phyloP scores from a whole-genome alignment of 2,113 vertebrate species.

The Ranitomeya variabilis region DNA sequence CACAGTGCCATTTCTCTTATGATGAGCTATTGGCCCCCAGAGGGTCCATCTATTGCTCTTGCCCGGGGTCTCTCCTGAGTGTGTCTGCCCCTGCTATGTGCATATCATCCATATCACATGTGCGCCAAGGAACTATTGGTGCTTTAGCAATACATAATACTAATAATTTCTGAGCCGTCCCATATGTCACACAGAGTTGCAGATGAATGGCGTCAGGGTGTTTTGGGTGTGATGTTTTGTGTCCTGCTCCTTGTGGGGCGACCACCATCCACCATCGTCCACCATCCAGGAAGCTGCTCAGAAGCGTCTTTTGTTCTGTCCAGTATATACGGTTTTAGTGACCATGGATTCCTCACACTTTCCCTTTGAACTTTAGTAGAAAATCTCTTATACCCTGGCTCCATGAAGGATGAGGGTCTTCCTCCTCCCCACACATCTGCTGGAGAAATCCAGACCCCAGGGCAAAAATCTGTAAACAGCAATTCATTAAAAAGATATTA shows the following conservation, averaged over 20 bases:
- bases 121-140: background rate
- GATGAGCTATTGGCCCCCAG: no score
- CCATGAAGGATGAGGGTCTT: slow-evolving; percentile 63
- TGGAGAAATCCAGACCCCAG: slow-evolving; percentile 76
- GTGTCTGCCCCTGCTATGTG: no score
- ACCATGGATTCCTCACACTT: slow-evolving; percentile 68
- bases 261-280: background rate
- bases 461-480: slow-evolving; percentile 70
- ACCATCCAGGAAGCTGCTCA: slow-evolving; percentile 65
- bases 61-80: no score
- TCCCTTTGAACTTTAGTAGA: slow-evolving; percentile 76
- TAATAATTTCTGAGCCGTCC: background rate
- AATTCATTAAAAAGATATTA: slow-evolving; percentile 84
- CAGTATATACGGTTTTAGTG: slow-evolving; percentile 73
- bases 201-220: background rate
- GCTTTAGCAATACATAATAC: background rate
- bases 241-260: background rate
- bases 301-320: slow-evolving; percentile 71
- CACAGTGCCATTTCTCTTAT: no score
- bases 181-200: background rate
- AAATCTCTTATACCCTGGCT: slow-evolving; percentile 69
- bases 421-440: slow-evolving; percentile 74
- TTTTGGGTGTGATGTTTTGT: slow-evolving; percentile 52
- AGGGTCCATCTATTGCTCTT: no score
- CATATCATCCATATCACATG: background rate